These are phyloP conservation scores for Harpegnathos saltator DNA, from an alignment of 1,140 invertebrate genomes.

Conservation along the genomic window DNA sequence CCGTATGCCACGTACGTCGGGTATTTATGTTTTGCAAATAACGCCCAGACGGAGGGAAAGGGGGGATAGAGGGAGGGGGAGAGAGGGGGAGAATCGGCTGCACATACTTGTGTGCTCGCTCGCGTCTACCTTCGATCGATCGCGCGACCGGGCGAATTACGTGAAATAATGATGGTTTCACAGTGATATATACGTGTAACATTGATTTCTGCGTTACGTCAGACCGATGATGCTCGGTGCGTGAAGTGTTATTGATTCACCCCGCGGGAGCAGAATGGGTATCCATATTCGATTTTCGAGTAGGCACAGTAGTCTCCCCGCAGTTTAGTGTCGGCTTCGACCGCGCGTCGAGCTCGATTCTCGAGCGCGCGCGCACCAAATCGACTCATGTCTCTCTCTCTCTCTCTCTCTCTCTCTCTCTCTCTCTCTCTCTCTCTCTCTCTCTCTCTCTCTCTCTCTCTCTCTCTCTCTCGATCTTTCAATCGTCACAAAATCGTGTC, in stretches of 20 bases:
- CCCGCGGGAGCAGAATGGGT: constrained; percentile 74
- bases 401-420: too few species aligned
- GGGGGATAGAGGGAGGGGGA: too few species aligned
- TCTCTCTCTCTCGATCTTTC: too few species aligned
- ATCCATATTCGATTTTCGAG: constrained; percentile 77
- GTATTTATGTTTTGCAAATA: constrained; percentile 59
- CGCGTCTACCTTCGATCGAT: constrained; percentile 49
- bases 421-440: too few species aligned
- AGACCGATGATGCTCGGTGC: constrained; percentile 78
- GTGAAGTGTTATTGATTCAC: constrained; percentile 80
- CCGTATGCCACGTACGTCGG: constrained; percentile 47
- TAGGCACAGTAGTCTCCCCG: constrained; percentile 59
- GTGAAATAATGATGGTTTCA: constrained; percentile 67
- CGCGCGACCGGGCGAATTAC: constrained; percentile 41
- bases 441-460: too few species aligned
- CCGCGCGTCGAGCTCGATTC: neutral
- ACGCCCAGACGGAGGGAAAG: constrained; percentile 26
- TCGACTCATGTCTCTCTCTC: neutral
- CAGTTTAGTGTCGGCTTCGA: constrained; percentile 63
- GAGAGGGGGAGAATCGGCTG: constrained; percentile 11
- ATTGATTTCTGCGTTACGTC: constrained; percentile 75
- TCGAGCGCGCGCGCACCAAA: neutral
- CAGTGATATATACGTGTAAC: constrained; percentile 64
- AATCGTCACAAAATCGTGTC: too few species aligned
- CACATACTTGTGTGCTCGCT: neutral